Evolutionary conservation across 2,797 vertebrate species (phyloP).

Genomic region (Periophthalmus magnuspinnatus): DNA sequence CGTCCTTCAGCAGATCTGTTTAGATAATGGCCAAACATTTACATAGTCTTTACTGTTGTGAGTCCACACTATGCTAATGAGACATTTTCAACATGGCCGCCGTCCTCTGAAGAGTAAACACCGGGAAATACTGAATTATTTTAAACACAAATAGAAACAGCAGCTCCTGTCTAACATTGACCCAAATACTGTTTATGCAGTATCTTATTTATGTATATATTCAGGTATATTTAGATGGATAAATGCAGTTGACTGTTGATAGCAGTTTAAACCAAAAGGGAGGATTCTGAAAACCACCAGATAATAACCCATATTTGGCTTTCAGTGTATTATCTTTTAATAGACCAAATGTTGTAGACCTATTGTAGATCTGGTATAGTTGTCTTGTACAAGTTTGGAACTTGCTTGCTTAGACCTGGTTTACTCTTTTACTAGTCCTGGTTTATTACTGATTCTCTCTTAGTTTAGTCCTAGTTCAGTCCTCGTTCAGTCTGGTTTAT

Average conservation of each 20-base stretch:
- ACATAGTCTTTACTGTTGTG: neutral
- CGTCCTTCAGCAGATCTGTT: neutral
- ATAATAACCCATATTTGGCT: neutral
- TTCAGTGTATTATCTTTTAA: neutral
- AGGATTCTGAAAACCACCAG: neutral
- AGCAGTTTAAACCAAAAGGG: neutral
- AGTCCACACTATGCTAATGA: constrained; percentile 4
- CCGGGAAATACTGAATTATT: neutral
- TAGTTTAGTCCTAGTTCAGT: neutral
- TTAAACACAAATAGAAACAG: constrained; percentile 1
- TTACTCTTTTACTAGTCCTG: too few relatives aligned
- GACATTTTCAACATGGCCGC: constrained; percentile 1
- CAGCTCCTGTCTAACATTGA: neutral
- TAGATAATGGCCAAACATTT: neutral
- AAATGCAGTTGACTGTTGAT: neutral
- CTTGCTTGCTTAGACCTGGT: too few relatives aligned
- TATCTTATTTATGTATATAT: constrained; percentile 6
- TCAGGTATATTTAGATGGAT: neutral
- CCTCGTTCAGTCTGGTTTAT: too few relatives aligned
- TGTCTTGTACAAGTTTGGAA: neutral
- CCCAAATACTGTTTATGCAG: constrained; percentile 6
- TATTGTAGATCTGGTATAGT: neutral
- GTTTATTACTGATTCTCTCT: neutral
- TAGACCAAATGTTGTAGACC: neutral
- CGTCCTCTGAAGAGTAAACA: constrained; percentile 7